These are phyloP conservation scores for Promerops cafer DNA, from an alignment of 2,113 vertebrate genomes.

Conservation along the genomic window DNA sequence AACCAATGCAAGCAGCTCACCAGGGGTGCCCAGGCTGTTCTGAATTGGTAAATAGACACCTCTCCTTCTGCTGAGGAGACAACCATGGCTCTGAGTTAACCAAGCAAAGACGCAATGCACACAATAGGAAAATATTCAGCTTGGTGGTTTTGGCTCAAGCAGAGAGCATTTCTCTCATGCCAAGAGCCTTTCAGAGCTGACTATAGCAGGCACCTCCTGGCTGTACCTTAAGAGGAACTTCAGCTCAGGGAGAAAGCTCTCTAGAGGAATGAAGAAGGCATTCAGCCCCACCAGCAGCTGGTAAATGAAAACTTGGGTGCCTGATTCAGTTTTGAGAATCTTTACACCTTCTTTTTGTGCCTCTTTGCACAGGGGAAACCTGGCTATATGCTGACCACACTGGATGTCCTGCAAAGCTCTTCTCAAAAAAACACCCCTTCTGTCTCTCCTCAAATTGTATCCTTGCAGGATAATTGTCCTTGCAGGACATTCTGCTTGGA, in stretches of 20 bases:
- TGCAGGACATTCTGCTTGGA: too few species aligned
- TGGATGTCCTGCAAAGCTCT: background rate
- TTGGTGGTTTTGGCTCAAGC: background rate
- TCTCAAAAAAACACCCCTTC: fast-evolving
- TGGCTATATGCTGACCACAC: background rate
- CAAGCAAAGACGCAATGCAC: background rate
- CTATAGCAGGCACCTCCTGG: background rate
- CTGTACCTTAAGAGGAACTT: background rate
- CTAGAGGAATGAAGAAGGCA: background rate
- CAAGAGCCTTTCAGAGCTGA: background rate
- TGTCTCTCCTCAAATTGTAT: background rate
- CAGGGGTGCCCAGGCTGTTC: background rate
- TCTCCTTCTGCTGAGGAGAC: background rate
- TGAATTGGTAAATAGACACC: background rate
- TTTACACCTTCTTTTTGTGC: background rate
- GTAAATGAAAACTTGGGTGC: background rate
- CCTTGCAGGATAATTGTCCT: background rate
- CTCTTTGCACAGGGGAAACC: background rate
- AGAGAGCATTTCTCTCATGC: background rate
- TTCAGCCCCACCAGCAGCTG: background rate
- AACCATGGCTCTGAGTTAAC: background rate
- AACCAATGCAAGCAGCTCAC: background rate
- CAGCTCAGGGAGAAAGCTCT: background rate
- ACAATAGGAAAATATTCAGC: background rate
- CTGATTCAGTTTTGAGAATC: background rate